Conservation (phyloP, 2,797 vertebrate species). For the Chrysocyon brachyurus region DNA sequence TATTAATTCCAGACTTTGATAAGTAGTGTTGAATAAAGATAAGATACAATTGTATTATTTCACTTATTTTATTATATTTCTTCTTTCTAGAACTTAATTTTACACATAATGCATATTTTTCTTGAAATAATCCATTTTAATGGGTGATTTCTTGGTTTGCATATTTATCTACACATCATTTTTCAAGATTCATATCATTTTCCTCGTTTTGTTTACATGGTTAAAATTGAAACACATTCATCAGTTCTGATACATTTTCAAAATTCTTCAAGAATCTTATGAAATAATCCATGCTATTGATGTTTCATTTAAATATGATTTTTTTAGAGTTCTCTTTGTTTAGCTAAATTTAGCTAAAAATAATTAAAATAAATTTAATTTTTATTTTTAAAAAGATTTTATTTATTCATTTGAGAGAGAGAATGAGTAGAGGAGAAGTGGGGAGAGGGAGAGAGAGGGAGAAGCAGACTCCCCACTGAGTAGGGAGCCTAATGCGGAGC, state of each 20-base stretch:
- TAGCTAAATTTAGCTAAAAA: too few relatives aligned
- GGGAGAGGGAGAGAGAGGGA: too few relatives aligned
- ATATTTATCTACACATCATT: not conserved
- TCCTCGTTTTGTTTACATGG: not conserved
- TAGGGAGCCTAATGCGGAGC: too few relatives aligned
- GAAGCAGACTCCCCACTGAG: too few relatives aligned
- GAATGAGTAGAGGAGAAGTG: too few relatives aligned
- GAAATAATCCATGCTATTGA: not conserved
- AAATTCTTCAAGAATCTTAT: not conserved
- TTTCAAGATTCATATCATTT: not conserved
- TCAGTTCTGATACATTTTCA: slow-evolving; percentile 14
- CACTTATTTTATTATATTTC: not conserved
- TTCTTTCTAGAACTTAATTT: not conserved
- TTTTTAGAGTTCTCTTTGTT: not conserved
- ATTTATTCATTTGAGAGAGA: too few relatives aligned
- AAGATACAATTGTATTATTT: not conserved
- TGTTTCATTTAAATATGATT: not conserved
- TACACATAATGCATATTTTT: not conserved
- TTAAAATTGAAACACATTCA: slow-evolving; percentile 11
- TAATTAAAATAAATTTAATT: too few relatives aligned
- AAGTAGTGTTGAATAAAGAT: not conserved
- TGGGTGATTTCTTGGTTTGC: not conserved
- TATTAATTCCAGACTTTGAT: not conserved
- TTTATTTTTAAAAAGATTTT: too few relatives aligned
- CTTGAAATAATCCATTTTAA: not conserved